A percentile compares a stretch with the other conserved stretches of the same genome.
Conservation (phyloP, 1,140 invertebrate genomes). For the Lethocerus indicus region DNA sequence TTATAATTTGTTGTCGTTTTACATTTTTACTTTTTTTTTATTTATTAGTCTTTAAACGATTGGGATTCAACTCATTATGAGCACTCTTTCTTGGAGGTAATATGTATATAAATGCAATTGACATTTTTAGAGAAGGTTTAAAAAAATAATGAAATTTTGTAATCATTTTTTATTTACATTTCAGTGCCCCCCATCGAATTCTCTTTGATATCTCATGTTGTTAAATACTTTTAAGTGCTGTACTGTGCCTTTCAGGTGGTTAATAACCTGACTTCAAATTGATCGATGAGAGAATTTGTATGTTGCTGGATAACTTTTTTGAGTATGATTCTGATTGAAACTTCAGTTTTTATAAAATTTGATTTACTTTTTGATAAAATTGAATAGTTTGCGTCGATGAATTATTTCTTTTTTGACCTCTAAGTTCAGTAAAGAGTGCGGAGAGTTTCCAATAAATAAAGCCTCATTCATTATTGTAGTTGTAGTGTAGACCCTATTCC, state of each 20-base stretch:
- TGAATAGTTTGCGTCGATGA: background rate
- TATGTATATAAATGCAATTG: constrained; percentile 19
- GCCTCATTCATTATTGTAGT: no score
- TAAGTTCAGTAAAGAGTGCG: constrained; percentile 8
- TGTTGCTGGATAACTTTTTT: background rate
- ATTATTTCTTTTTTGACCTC: background rate
- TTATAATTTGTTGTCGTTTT: background rate
- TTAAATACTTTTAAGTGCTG: constrained; percentile 2
- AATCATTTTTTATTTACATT: background rate
- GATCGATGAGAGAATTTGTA: background rate
- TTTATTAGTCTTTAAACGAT: background rate
- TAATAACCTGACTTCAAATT: background rate
- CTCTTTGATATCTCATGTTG: background rate
- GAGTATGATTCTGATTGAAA: background rate
- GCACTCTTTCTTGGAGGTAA: constrained; percentile 17
- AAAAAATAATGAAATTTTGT: background rate
- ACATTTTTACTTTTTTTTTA: background rate
- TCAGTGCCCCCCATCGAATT: background rate
- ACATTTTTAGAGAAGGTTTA: constrained; percentile 17
- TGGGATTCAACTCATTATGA: constrained; percentile 3
- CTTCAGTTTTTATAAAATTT: background rate
- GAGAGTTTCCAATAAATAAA: constrained; percentile 14
- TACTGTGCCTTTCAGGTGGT: constrained; percentile 2
- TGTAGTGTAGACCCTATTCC: no score
- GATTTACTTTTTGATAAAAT: background rate